These are phyloP conservation scores for Liasis olivaceus DNA, from an alignment of 2,797 vertebrate genomes.

Conservation along the genomic window DNA sequence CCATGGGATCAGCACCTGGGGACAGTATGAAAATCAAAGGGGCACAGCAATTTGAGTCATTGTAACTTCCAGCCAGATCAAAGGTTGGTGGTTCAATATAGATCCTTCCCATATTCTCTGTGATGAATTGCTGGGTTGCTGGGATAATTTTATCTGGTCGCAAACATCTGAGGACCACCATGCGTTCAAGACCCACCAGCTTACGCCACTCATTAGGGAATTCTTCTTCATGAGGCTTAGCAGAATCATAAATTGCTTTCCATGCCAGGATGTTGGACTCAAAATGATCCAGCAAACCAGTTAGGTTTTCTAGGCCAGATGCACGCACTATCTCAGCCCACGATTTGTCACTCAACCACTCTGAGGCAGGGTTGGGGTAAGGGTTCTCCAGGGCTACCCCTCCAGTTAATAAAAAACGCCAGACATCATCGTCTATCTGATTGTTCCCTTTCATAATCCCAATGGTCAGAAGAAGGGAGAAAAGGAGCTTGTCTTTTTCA, in stretches of 20 bases:
- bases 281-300: constrained; percentile 80
- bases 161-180: constrained; percentile 88
- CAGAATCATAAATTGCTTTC: constrained; percentile 88
- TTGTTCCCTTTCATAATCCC: constrained; percentile 87
- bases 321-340: constrained; percentile 90
- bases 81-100: constrained; percentile 91
- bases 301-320: constrained; percentile 77
- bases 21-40: constrained; percentile 93
- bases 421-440: constrained; percentile 79
- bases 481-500: constrained; percentile 94
- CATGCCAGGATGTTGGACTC: constrained; percentile 72
- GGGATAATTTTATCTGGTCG: constrained; percentile 91
- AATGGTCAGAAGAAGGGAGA: constrained; percentile 88
- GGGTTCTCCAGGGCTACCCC: constrained; percentile 90
- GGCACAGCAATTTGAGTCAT: constrained; percentile 87
- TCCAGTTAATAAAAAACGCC: constrained; percentile 90
- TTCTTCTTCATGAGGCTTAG: constrained; percentile 79
- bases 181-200: constrained; percentile 77
- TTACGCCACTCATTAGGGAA: constrained; percentile 81
- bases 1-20: constrained; percentile 91
- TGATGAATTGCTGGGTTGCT: constrained; percentile 84
- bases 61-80: constrained; percentile 89
- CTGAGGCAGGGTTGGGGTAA: constrained; percentile 83
- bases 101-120: constrained; percentile 81
- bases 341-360: constrained; percentile 89